Base-by-base conservation (phyloP, 2,888 invertebrate genomes). In the Heteromurus nitidus region DNA sequence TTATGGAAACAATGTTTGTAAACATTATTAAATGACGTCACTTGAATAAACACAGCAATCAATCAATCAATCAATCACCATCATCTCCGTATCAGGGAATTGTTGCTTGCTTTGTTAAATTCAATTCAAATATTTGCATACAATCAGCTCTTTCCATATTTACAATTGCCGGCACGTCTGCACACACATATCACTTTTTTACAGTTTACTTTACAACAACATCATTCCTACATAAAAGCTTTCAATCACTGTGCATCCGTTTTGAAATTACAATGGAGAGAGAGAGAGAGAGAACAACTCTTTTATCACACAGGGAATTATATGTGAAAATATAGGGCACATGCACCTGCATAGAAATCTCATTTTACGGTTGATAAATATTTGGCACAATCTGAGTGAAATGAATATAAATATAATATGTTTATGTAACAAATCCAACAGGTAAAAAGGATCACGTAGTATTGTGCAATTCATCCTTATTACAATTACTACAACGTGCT, bases 281-380 rank as follows among this genome's bases (percentile, higher is more conserved):
- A n/a, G n/a, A n/a, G n/a, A n/a, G n/a, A n/a, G n/a, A n/a, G n/a
- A n/a, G n/a, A n/a, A n/a, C n/a, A n/a, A n/a, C n/a, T n/a, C n/a
- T n/a, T n/a, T n/a, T n/a, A 36, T 7, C 55, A 55, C 20, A 22
- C 22, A 22, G 5, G 16, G 24, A 20, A 55, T 22, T 24, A 55
- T 22, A 24, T 16, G 55, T n/a, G n/a, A n/a, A n/a, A 55, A 55
- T 22, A 55, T 55, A 3, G 55, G 55, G 55, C 55, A 24, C 55
- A 55, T 24, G 24, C 5, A 55, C 55, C 55, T 22, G 20, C 55
- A 55, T 22, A 22, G 22, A 22, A 20, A 16, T 55, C 18, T 55
- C 55, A 55, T 55, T 73, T 47, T 50, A 62, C 62, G 64, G 62
- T 73, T 62, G 50, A 73, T 47, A 73, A 64, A 50, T 31, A 28